Conservation (phyloP, 1,140 invertebrate genomes). For the Leptopilina clavipes region DNA sequence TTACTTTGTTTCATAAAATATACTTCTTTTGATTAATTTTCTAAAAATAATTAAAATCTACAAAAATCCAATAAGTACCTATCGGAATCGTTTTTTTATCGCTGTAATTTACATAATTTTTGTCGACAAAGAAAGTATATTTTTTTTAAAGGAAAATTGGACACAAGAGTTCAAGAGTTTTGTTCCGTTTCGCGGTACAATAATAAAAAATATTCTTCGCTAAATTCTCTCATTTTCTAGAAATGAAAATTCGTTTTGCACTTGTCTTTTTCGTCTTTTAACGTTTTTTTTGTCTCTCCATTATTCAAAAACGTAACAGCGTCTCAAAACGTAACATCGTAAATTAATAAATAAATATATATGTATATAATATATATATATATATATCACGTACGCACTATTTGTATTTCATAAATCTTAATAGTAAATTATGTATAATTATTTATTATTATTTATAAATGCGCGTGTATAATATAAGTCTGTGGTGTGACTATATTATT, state of each 20-base stretch:
- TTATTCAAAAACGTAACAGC: constrained; percentile 60
- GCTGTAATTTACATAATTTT: no score
- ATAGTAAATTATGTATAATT: constrained; percentile 10
- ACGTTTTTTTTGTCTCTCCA: constrained; percentile 55
- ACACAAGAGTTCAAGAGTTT: no score
- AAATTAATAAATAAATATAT: constrained; percentile 71
- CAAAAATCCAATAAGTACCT: no score
- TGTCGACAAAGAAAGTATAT: no score
- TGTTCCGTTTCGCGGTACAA: no score
- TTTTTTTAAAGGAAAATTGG: no score
- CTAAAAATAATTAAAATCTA: no score
- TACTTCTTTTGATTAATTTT: no score
- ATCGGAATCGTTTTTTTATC: no score
- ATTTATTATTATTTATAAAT: constrained; percentile 54
- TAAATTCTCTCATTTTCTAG: no score
- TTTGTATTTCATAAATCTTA: constrained; percentile 42
- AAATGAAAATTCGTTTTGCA: background rate
- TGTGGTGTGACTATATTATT: constrained; percentile 56
- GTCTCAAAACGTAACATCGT: constrained; percentile 66
- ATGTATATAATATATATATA: constrained; percentile 57
- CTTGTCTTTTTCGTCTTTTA: constrained; percentile 52
- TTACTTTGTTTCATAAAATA: no score
- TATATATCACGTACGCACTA: constrained; percentile 36
- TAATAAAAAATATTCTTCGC: no score
- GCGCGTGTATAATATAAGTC: constrained; percentile 51